These are phyloP conservation scores for Cosmia trapezina DNA, from an alignment of 2,888 invertebrate genomes.

Conservation along the genomic window DNA sequence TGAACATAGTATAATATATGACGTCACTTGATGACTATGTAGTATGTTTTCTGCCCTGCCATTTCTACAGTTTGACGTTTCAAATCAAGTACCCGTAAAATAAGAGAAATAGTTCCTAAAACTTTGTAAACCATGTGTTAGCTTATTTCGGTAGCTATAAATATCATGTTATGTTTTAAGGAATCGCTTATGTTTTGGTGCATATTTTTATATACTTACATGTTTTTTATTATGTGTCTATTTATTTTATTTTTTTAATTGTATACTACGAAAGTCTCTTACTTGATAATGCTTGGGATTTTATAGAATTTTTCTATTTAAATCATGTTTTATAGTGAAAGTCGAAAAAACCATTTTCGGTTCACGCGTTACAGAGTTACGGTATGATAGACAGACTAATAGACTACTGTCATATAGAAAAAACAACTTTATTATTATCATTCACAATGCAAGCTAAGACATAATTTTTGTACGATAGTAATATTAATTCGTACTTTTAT, in stretches of 20 bases:
- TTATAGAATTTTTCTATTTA: background rate
- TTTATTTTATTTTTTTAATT: conserved; percentile 66
- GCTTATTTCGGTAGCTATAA: conserved; percentile 61
- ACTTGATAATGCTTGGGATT: conserved; percentile 47
- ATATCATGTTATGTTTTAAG: conserved; percentile 58
- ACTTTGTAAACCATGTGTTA: conserved; percentile 60
- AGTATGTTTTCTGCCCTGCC: background rate
- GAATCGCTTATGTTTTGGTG: conserved; percentile 61
- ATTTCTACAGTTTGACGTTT: conserved; percentile 38
- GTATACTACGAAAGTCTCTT: conserved; percentile 42
- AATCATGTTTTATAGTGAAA: background rate
- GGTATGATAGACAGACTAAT: background rate
- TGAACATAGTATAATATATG: background rate
- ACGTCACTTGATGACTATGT: background rate
- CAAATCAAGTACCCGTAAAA: conserved; percentile 22
- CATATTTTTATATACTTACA: conserved; percentile 63
- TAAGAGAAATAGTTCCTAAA: conserved; percentile 66
- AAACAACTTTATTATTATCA: background rate
- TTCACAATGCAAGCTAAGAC: background rate
- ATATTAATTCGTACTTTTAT: background rate
- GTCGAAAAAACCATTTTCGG: too few relatives aligned
- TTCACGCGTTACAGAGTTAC: background rate
- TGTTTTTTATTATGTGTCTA: conserved; percentile 66
- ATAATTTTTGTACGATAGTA: background rate
- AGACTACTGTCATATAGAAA: background rate